Evolutionary conservation across 2,113 vertebrate genomes (phyloP).

Genomic region (Dasyurus viverrinus): DNA sequence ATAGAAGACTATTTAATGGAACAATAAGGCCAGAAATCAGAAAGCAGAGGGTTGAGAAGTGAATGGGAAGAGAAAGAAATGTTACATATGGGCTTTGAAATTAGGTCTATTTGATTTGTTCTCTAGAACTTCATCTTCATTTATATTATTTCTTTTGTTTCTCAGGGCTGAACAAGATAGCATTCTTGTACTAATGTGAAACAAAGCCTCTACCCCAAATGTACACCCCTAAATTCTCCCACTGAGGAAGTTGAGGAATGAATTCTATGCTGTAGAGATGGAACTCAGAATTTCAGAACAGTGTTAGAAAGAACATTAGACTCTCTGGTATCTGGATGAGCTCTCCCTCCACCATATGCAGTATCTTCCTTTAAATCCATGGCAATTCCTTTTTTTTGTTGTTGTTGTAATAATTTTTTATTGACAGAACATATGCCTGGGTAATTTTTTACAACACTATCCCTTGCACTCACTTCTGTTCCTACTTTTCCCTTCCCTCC

Average conservation of each 20-base stretch:
- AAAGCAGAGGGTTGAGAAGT: not conserved
- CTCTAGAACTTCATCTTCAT: not conserved
- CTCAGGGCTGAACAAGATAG: not conserved
- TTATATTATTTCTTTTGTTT: not conserved
- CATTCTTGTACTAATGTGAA: not conserved
- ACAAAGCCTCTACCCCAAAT: not conserved
- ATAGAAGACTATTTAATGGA: not conserved
- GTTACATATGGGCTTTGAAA: not conserved
- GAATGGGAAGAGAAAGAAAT: not conserved
- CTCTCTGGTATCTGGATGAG: not conserved
- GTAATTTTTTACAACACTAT: no score
- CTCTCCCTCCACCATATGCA: not conserved
- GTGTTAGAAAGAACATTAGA: no score
- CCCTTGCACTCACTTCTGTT: no score
- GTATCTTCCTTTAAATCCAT: not conserved
- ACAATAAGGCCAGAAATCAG: not conserved
- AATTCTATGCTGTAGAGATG: not conserved
- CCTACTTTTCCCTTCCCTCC: no score
- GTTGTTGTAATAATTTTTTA: no score
- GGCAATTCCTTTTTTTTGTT: not conserved
- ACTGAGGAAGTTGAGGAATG: not conserved
- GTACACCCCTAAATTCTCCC: not conserved
- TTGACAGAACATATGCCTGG: no score
- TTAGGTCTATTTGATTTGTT: not conserved
- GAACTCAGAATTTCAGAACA: not conserved